Evolutionary conservation across 2,888 invertebrate species (phyloP).

Genomic region (Agrochola circellaris): DNA sequence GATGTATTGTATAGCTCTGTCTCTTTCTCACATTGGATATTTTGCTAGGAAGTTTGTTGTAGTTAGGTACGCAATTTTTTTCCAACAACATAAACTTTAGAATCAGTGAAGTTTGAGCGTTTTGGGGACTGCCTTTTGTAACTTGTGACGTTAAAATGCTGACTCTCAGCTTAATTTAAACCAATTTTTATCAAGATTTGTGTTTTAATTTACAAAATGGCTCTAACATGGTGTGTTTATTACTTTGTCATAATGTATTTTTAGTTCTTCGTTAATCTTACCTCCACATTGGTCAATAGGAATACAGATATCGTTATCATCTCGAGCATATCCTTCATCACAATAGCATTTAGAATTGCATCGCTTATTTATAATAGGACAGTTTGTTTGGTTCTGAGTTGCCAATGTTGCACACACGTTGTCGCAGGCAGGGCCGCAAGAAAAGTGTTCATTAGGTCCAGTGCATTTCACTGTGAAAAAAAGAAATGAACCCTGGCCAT

Average conservation of each 20-base stretch:
- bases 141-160: not conserved
- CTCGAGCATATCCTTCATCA: slow-evolving; percentile 71
- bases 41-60: not conserved
- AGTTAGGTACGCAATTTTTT: not conserved
- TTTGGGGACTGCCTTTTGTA: not conserved
- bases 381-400: slow-evolving; percentile 68
- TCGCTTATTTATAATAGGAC: slow-evolving; percentile 69
- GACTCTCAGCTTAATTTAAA: not conserved
- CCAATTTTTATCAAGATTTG: not conserved
- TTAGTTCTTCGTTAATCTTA: slow-evolving; percentile 34
- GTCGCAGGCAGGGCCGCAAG: slow-evolving; percentile 78
- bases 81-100: not conserved
- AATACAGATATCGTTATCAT: slow-evolving; percentile 67
- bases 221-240: not conserved
- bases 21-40: not conserved
- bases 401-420: slow-evolving; percentile 74
- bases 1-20: not conserved
- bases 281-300: slow-evolving; percentile 70
- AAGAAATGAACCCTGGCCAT: not conserved
- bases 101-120: not conserved
- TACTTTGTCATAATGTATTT: not conserved
- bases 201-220: not conserved
- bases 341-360: slow-evolving; percentile 75
- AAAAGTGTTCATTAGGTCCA: slow-evolving; percentile 72
- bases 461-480: slow-evolving; percentile 66